Percentiles rank a stretch among this genome's conserved stretches.
phyloP scores from a whole-genome alignment of 2,113 vertebrate species.

The Marmota flaviventris region DNA sequence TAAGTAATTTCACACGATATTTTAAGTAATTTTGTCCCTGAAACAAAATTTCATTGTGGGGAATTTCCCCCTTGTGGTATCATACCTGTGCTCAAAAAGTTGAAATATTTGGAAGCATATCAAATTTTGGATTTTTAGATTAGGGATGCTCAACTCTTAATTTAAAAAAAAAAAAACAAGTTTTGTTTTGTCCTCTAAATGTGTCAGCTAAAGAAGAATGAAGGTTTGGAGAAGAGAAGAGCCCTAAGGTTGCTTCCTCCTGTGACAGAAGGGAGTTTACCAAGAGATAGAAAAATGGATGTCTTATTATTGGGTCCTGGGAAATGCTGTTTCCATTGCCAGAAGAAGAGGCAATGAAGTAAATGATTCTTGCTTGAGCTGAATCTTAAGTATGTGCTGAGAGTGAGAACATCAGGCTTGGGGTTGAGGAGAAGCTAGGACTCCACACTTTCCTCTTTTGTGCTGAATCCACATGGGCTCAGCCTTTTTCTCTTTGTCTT shows the following conservation, averaged over 20 bases:
- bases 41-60: not conserved
- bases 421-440: not conserved
- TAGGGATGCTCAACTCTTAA: not conserved
- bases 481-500: not conserved
- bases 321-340: not conserved
- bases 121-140: not conserved
- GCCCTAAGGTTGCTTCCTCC: not conserved
- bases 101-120: not conserved
- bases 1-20: not conserved
- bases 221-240: not conserved
- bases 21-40: not conserved
- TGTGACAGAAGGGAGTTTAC: not conserved
- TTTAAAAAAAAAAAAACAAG: not conserved
- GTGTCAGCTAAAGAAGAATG: slow-evolving; percentile 19
- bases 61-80: not conserved
- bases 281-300: not conserved
- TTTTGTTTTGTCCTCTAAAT: not conserved
- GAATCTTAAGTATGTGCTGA: not conserved
- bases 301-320: not conserved
- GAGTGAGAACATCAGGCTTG: not conserved
- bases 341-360: not conserved
- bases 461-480: not conserved
- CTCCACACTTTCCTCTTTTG: not conserved
- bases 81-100: not conserved
- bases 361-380: not conserved